Evolutionary conservation across 2,888 invertebrate genomes (phyloP).

Genomic region (Clivina fossor): DNA sequence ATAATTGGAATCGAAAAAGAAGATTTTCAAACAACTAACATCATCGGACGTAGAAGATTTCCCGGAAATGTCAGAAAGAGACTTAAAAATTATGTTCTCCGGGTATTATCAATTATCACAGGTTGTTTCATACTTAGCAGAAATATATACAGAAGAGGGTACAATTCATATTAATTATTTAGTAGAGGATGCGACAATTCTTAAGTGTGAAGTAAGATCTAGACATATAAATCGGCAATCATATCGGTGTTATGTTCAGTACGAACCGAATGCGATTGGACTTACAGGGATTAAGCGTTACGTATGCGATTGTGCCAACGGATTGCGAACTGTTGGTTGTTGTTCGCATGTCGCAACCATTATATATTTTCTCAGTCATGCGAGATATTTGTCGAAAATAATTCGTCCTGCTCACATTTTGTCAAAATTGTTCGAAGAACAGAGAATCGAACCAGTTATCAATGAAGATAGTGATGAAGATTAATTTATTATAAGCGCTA

Average conservation of each 20-base stretch:
- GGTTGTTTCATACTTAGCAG: slow-evolving; percentile 34
- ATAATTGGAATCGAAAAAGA: slow-evolving; percentile 10
- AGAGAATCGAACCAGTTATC: slow-evolving; percentile 21
- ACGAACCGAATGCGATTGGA: slow-evolving; percentile 32
- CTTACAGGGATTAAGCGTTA: slow-evolving; percentile 33
- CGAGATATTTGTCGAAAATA: slow-evolving; percentile 37
- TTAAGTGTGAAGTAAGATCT: slow-evolving; percentile 13
- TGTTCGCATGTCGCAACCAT: slow-evolving; percentile 38
- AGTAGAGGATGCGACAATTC: background rate
- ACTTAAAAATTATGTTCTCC: slow-evolving; percentile 37
- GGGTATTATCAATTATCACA: slow-evolving; percentile 37
- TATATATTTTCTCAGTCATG: slow-evolving; percentile 36
- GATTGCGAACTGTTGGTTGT: slow-evolving; percentile 37
- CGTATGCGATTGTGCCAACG: slow-evolving; percentile 39
- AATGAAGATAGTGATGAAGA: slow-evolving; percentile 36
- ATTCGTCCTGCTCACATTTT: slow-evolving; percentile 36
- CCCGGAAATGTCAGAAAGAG: slow-evolving; percentile 34
- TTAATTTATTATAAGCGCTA: too few species aligned
- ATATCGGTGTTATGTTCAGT: slow-evolving; percentile 36
- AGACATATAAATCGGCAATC: slow-evolving; percentile 23
- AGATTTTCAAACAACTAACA: slow-evolving; percentile 16
- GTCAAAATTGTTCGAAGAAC: slow-evolving; percentile 26
- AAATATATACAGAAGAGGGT: slow-evolving; percentile 29
- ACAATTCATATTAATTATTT: background rate
- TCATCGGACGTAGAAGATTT: slow-evolving; percentile 30